Conservation (phyloP, 2,888 invertebrate species). For the Loripinus fragilis region DNA sequence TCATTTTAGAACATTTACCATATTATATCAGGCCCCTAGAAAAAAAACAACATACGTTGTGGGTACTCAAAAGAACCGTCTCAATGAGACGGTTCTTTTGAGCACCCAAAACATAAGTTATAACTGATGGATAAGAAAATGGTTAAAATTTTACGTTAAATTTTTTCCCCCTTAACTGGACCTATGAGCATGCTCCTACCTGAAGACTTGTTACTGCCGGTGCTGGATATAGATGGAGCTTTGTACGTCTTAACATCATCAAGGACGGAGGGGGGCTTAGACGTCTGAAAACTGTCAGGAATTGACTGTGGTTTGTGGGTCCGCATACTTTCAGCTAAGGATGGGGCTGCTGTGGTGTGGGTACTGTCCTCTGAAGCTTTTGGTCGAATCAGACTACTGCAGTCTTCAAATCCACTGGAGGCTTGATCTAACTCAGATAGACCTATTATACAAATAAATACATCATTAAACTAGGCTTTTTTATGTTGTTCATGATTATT, state of each 20-base stretch:
- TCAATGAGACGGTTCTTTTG: no score
- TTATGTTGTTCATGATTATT: no score
- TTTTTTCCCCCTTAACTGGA: no score
- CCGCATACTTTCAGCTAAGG: constrained; percentile 55
- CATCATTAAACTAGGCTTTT: no score
- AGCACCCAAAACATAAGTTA: no score
- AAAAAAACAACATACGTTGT: no score
- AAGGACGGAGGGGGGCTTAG: constrained; percentile 41
- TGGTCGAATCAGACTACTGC: constrained; percentile 66
- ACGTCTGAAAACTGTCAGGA: constrained; percentile 47
- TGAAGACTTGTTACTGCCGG: constrained; percentile 57
- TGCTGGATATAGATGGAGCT: constrained; percentile 63
- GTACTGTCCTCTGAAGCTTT: constrained; percentile 59
- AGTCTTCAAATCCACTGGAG: constrained; percentile 81
- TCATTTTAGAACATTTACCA: no score
- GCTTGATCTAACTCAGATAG: constrained; percentile 73
- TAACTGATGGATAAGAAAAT: no score
- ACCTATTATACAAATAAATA: constrained; percentile 23
- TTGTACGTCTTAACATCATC: constrained; percentile 56
- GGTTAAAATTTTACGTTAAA: no score
- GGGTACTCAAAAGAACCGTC: no score
- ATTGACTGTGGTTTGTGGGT: constrained; percentile 55
- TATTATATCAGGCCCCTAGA: no score
- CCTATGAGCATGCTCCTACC: no score
- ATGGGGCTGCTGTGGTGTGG: constrained; percentile 59